Evolutionary conservation across 2,888 invertebrate species (phyloP), one percentile per base, ranked within the genome.

Genomic region (Eristalinus aeneus): DNA sequence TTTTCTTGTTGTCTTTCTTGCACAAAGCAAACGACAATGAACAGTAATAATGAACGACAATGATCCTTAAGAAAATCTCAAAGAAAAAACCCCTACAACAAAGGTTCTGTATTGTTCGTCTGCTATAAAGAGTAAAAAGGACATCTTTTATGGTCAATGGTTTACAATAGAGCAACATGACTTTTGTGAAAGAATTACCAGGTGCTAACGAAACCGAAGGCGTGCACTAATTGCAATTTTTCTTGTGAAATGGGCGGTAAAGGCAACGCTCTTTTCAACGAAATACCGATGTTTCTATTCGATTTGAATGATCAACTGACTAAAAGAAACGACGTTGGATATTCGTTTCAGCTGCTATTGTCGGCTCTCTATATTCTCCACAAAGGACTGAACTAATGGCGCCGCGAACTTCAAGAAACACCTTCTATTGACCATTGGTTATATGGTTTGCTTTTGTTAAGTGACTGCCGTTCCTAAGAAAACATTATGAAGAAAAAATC

Each of bases 151-250:
- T 86, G 86, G 86, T 86, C 86, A 82, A 82, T 77, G 11, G 71
- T 65, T 74, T 60, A 82, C 86, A 86, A 86, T 81, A 56, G 82
- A 74, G 78, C 78, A 82, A 86, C 77, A 82, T 22, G 86, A 86
- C 86, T 86, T 86, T 86, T 86, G 86, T 86, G 82, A 82, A 86
- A 82, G 82, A 86, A 86, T 86, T 86, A 86, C 86, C 86, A 86
- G 86, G 86, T 86, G 86, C 76, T 82, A 82, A 78, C 9, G 67
- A 77, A 81, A 82, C 86, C 86, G 77, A 82, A 78, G 86, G 86
- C 86, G 86, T 82, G 74, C 69, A 86, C 81, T 86, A 82, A 86
- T 82, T 86, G 77, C 71, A 74, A 77, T 63, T 80, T 73, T 78
- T 86, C 81, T 71, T 78, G 82, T 77, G 86, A 86, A 82, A 77